Evolutionary conservation across 2,888 invertebrate species (phyloP), one percentile per base, ranked within the genome.

Genomic region (Zygogramma bicolorata): DNA sequence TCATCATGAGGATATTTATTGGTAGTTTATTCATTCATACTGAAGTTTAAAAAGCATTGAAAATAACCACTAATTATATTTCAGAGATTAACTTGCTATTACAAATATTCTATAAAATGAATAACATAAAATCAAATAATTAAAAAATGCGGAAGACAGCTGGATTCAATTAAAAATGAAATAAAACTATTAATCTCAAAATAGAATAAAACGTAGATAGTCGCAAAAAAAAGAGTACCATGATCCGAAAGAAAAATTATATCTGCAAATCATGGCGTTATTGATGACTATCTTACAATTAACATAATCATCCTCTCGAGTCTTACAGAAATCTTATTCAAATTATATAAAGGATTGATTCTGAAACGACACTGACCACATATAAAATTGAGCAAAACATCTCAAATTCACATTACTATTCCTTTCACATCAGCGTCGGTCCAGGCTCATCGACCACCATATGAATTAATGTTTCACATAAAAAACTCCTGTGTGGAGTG

Each of bases 401-500:
- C 27, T 53, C 25, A n/a, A 13, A 6, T 25, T 27, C 25, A 22
- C 27, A 53, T n/a, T 53, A 53, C 10, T 53, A 53, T 22, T 53
- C 27, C 25, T 53, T 13, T 53, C n/a, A 53, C 25, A 53, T 53
- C 53, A 53, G 53, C n/a, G n/a, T 53, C 53, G 22, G 8, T 22
- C 27, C 22, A 25, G 25, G 7, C 22, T 46, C 46, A 46, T 18
- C 15, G 46, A 7, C 46, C n/a, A 46, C 15, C 15, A 46, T 15
- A 46, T 7, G n/a, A 42, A 53, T 0, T 13, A n/a, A 7, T n/a
- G 27, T 53, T 53, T 93, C 90, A 93, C 93, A 93, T 93, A 86
- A 93, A 93, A 89, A 93, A 93, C 89, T 93, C 93, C 88, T 92
- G 92, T 79, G 93, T 93, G 88, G 93, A 93, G 90, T 93, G 92